These are phyloP conservation scores for Sesamia inferens DNA, from an alignment of 2,888 invertebrate species.

Conservation along the genomic window DNA sequence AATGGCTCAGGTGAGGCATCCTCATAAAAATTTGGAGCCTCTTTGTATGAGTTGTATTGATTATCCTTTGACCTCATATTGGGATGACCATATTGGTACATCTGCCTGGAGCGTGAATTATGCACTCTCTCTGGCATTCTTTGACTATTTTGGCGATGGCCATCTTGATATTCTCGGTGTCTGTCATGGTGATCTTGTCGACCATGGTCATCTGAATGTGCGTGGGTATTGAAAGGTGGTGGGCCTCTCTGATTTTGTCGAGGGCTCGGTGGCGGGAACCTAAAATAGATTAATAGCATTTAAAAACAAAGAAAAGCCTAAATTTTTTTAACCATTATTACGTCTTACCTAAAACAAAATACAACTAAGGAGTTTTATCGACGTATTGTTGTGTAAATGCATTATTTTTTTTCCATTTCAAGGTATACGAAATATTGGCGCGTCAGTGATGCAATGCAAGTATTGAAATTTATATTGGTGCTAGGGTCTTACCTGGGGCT, in stretches of 20 bases:
- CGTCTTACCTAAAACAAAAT: not conserved
- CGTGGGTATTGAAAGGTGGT: slow-evolving; percentile 64
- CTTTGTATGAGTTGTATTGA: slow-evolving; percentile 56
- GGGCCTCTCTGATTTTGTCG: slow-evolving; percentile 68
- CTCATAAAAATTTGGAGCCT: slow-evolving; percentile 63
- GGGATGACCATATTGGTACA: slow-evolving; percentile 65
- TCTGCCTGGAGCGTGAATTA: slow-evolving; percentile 62
- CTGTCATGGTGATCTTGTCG: slow-evolving; percentile 71
- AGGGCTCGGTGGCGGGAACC: slow-evolving; percentile 76
- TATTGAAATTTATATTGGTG: slow-evolving; percentile 15
- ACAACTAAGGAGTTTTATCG: slow-evolving; percentile 5
- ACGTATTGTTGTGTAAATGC: slow-evolving; percentile 6
- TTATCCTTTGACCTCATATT: slow-evolving; percentile 64
- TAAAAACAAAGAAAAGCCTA: slow-evolving; percentile 10
- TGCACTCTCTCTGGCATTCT: slow-evolving; percentile 70
- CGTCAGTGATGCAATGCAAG: slow-evolving; percentile 70
- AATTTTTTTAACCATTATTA: not conserved
- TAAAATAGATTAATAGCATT: slow-evolving; percentile 64
- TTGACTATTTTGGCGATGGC: slow-evolving; percentile 62
- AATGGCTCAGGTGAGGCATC: slow-evolving; percentile 59
- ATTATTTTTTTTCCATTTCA: slow-evolving; percentile 29
- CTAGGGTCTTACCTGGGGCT: slow-evolving; percentile 72
- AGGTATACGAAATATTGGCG: slow-evolving; percentile 68
- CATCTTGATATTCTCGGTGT: slow-evolving; percentile 69
- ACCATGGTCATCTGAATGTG: slow-evolving; percentile 63